These are phyloP conservation scores for Podilymbus podiceps DNA, from an alignment of 2,113 vertebrate genomes.

Conservation along the genomic window DNA sequence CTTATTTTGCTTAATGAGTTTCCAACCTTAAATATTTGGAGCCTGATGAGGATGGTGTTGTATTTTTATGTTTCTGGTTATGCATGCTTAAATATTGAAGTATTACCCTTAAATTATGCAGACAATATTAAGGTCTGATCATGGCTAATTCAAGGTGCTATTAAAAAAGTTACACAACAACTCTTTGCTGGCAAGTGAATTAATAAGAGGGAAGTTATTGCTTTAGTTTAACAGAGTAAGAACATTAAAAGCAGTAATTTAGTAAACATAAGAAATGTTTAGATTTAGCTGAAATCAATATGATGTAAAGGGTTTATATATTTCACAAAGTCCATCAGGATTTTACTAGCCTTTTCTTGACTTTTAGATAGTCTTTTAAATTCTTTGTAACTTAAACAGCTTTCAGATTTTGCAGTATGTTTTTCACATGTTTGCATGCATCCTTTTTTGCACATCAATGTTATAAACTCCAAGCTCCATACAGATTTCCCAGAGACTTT, in stretches of 20 bases:
- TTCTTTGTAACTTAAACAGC: neutral
- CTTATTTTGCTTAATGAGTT: neutral
- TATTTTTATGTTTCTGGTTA: neutral
- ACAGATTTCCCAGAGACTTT: neutral
- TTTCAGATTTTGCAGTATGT: neutral
- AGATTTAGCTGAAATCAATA: neutral
- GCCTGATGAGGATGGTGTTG: neutral
- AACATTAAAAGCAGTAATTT: neutral
- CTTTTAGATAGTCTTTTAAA: neutral
- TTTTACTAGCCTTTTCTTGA: neutral
- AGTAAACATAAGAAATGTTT: neutral
- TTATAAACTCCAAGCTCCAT: fast-evolving
- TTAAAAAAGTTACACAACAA: neutral
- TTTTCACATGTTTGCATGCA: fast-evolving
- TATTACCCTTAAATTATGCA: neutral
- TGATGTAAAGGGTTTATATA: neutral
- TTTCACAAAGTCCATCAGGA: neutral
- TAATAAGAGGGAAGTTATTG: neutral
- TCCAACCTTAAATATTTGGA: neutral
- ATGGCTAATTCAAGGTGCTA: neutral
- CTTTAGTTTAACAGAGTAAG: neutral
- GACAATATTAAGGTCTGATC: neutral
- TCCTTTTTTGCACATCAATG: neutral
- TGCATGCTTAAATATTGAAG: neutral
- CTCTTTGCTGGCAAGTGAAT: neutral